Conservation (phyloP, 2,797 vertebrate genomes). For the Argentina silus region DNA sequence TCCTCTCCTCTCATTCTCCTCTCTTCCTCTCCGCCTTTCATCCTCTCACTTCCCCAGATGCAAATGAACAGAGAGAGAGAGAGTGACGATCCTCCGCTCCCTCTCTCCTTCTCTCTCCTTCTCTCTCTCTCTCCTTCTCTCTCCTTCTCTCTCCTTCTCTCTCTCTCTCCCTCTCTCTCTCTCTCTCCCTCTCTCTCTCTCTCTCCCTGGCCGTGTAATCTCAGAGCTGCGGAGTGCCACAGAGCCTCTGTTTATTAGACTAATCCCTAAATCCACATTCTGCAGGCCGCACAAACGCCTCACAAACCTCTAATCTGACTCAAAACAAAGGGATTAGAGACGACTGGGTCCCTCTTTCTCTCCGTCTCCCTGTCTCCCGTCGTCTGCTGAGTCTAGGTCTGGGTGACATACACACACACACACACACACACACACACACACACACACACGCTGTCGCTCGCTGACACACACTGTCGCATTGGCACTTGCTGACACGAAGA, state of each 20-base stretch:
- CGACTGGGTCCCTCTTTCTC: constrained; percentile 64
- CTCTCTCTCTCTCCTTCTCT: not conserved
- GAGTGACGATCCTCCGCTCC: too few species aligned
- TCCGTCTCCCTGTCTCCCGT: not conserved
- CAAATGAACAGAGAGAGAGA: constrained; percentile 46
- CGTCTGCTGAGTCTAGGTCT: constrained; percentile 58
- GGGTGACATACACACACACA: constrained; percentile 56
- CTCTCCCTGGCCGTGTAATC: constrained; percentile 69
- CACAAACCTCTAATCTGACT: constrained; percentile 78
- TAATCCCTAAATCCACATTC: constrained; percentile 85
- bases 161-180: not conserved
- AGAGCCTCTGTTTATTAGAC: constrained; percentile 81
- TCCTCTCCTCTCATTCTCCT: constrained; percentile 47
- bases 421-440: constrained; percentile 8
- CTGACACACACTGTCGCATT: not conserved
- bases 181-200: constrained; percentile 6
- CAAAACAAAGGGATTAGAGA: constrained; percentile 80
- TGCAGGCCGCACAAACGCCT: constrained; percentile 72
- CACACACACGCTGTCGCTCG: not conserved
- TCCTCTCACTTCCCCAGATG: constrained; percentile 63
- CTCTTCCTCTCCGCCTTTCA: constrained; percentile 39
- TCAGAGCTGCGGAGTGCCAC: constrained; percentile 74
- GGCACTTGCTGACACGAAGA: not conserved
- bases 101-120: not conserved
- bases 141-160: not conserved